Evolutionary conservation across 2,113 vertebrate genomes (phyloP).

Genomic region (Coracopsis vasa): DNA sequence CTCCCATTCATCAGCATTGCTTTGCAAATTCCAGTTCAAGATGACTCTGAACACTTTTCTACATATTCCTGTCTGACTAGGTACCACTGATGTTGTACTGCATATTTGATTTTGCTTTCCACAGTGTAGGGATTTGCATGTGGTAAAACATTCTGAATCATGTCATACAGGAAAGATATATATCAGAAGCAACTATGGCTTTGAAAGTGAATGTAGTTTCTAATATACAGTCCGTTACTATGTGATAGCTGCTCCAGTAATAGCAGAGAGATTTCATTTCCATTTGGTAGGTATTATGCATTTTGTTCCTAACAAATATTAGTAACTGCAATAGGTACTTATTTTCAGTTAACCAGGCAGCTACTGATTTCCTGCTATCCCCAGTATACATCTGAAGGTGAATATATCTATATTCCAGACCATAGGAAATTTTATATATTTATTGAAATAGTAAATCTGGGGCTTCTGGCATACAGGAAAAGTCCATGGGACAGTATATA

Average conservation of each 20-base stretch:
- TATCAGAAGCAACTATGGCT: background rate
- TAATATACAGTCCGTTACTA: background rate
- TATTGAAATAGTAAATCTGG: background rate
- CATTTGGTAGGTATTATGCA: background rate
- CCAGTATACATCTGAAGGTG: background rate
- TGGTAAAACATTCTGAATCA: background rate
- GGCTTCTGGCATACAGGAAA: background rate
- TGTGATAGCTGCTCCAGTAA: background rate
- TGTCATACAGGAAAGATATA: background rate
- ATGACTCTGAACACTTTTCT: background rate
- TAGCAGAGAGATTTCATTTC: background rate
- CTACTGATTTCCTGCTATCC: background rate
- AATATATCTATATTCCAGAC: background rate
- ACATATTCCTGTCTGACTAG: background rate
- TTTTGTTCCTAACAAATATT: background rate
- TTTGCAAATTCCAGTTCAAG: background rate
- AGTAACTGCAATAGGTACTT: background rate
- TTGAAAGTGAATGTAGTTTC: constrained; percentile 7
- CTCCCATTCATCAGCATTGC: background rate
- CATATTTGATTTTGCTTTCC: background rate
- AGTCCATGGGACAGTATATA: background rate
- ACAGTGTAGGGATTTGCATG: background rate
- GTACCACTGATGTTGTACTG: background rate
- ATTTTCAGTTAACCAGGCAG: background rate
- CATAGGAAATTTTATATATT: background rate